phyloP scores from a whole-genome alignment of 2,113 vertebrate genomes.

The Chamaetylas fuelleborni region DNA sequence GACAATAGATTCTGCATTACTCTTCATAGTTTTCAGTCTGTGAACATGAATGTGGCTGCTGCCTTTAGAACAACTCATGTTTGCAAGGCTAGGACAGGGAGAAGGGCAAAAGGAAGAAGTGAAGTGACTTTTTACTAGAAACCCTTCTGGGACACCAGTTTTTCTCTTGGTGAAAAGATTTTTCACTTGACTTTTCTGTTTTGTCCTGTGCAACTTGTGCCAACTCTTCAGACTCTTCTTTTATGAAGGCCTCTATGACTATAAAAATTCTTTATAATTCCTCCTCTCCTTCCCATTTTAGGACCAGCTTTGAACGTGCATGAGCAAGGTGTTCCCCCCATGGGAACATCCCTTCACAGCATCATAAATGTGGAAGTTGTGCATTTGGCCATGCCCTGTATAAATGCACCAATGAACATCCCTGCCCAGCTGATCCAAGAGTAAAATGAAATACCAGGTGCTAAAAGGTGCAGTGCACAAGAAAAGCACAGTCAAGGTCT shows the following conservation, averaged over 20 bases:
- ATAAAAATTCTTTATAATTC: neutral
- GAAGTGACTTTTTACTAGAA: neutral
- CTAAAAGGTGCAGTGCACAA: neutral
- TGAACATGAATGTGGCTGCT: neutral
- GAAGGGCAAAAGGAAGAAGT: neutral
- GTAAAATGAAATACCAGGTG: neutral
- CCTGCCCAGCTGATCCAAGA: neutral
- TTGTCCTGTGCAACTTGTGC: neutral
- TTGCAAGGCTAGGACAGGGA: neutral
- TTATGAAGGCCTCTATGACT: neutral
- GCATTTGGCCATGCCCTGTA: neutral
- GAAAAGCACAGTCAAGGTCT: neutral
- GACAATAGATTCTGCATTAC: neutral
- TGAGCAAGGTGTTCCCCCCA: neutral
- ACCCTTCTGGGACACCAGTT: neutral
- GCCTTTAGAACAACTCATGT: accelerated
- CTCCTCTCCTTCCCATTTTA: neutral
- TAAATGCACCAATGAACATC: neutral
- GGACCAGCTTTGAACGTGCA: neutral
- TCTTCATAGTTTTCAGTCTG: neutral
- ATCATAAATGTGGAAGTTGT: neutral
- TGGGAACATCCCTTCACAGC: neutral
- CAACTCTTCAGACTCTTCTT: neutral
- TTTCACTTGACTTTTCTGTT: neutral
- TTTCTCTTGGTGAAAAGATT: neutral